Base-by-base conservation (phyloP, 2,113 vertebrate genomes). In the Strigops habroptila region DNA sequence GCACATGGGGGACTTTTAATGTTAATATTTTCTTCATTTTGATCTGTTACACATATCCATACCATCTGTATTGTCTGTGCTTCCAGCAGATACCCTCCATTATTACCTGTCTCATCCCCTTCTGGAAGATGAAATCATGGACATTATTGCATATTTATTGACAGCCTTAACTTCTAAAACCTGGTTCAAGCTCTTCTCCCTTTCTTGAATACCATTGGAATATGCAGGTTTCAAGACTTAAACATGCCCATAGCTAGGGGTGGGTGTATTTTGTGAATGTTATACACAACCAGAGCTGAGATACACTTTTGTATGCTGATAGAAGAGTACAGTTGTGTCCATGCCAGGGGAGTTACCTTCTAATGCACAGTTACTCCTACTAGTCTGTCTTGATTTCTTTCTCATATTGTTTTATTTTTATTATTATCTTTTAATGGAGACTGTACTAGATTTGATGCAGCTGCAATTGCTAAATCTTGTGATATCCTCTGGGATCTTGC, bases 311-410 rank as follows among this genome's bases (percentile, higher is more conserved):
- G 17, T 37, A 64, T 76, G 25, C 15, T 82, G 23, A 35, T 3
- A 52, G n/a, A 68, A 30, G 10, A 37, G 22, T 46, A 23, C 14
- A 57, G n/a, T 87, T 65, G 14, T 43, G 13, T 33, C 59, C 59
- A 15, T 2, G 9, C n/a, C 41, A 74, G 46, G 31, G 27, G 30
- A 86, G 4, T 86, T 86, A 33, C 28, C 30, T 84, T 89, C 28
- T 83, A 68, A 81, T 12, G 2, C 12, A 31, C 23, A 27, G 16
- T 90, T 67, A 59, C 43, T 95, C 33, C 14, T 55, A 10, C 37
- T 85, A 82, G 46, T 85, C 55, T 90, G 21, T 83, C 57, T 93
- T 87, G 52, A 92, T 93, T 88, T 81, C 71, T 88, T 93, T 84
- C 39, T 83, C 67, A 59, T 74, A 25, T 31, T 51, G 13, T 24